A percentile compares a stretch with the other conserved stretches of the same genome.
These are phyloP conservation scores for Drosophila limbata DNA, from an alignment of 2,888 invertebrate species.

Conservation along the genomic window DNA sequence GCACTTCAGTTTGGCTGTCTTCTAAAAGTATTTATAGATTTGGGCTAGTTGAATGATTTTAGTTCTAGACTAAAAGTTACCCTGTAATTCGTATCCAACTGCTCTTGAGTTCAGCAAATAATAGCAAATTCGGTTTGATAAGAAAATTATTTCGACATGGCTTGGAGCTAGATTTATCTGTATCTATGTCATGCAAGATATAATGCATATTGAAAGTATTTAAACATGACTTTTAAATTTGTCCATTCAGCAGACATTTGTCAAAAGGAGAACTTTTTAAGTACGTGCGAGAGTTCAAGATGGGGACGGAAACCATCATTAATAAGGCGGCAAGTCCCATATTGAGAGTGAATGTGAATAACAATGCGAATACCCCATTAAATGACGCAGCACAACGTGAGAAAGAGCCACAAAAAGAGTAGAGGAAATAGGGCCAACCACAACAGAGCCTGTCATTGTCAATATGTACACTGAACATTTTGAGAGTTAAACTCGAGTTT, in stretches of 20 bases:
- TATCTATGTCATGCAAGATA: neutral
- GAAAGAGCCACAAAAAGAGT: constrained; percentile 2
- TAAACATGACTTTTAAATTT: constrained; percentile 3
- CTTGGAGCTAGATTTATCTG: neutral
- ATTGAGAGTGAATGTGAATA: constrained; percentile 54
- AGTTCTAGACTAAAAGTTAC: neutral
- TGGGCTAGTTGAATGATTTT: neutral
- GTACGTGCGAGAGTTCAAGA: constrained; percentile 36
- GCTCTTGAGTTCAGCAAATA: neutral
- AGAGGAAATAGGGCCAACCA: constrained; percentile 28
- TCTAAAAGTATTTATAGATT: constrained; percentile 7
- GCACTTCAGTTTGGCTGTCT: constrained; percentile 1
- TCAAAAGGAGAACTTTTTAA: constrained; percentile 16
- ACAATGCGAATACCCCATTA: constrained; percentile 72
- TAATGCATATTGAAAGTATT: neutral
- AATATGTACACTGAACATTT: constrained; percentile 26
- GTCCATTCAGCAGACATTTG: neutral
- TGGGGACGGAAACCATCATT: constrained; percentile 35
- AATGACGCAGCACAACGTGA: constrained; percentile 65
- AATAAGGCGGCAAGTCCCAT: constrained; percentile 38
- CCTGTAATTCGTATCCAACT: neutral
- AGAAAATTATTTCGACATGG: neutral
- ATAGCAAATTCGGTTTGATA: neutral
- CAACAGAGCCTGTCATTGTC: constrained; percentile 50
- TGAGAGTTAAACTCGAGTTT: constrained; percentile 22